Evolutionary conservation across 2,888 invertebrate species (phyloP).

Genomic region (Serripes groenlandicus): DNA sequence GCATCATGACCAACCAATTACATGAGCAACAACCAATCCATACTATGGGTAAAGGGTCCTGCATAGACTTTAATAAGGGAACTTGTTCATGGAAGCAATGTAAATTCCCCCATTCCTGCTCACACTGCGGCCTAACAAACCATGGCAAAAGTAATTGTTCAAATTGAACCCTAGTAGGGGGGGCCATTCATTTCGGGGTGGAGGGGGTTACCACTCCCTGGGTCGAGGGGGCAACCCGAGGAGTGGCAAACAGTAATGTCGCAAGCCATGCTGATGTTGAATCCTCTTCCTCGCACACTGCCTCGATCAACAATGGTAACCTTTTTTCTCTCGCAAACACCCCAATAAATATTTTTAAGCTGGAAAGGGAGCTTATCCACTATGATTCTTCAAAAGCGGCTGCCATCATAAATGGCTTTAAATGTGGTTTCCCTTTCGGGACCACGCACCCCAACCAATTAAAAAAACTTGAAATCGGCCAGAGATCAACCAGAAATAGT

Average conservation of each 20-base stretch:
- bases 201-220: not conserved
- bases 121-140: not conserved
- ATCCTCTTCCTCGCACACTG: not conserved
- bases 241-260: not conserved
- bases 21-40: not conserved
- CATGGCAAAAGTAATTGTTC: not conserved
- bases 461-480: constrained; percentile 46
- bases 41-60: not conserved
- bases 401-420: constrained; percentile 10
- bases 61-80: constrained; percentile 15
- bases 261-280: not conserved
- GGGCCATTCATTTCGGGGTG: not conserved
- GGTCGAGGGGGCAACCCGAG: not conserved
- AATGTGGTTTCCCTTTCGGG: constrained; percentile 26
- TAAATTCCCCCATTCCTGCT: constrained; percentile 2
- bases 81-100: constrained; percentile 7
- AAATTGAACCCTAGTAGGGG: not conserved
- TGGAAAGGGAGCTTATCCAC: not conserved
- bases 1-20: constrained; percentile 1
- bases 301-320: too few species aligned
- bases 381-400: not conserved
- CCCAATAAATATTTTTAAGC: not conserved
- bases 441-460: constrained; percentile 1
- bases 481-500: constrained; percentile 8
- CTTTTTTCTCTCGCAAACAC: constrained; percentile 9